These are phyloP conservation scores for Crax fasciolata DNA, from an alignment of 2,797 vertebrate genomes.

Conservation along the genomic window DNA sequence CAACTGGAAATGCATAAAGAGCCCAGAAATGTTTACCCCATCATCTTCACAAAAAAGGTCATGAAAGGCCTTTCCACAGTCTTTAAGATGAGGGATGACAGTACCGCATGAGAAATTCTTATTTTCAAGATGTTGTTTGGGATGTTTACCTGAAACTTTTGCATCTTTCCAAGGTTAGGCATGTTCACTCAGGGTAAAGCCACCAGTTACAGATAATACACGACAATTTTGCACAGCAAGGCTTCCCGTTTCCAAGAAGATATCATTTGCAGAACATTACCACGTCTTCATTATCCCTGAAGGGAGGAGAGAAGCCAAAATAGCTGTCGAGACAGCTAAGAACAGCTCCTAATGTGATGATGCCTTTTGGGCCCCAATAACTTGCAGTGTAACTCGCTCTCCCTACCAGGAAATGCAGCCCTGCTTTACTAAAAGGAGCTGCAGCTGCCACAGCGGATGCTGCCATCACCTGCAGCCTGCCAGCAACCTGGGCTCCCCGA, in stretches of 20 bases:
- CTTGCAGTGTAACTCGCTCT: neutral
- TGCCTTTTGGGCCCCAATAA: neutral
- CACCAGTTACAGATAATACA: conserved; percentile 25
- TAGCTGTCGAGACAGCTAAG: neutral
- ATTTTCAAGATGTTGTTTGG: neutral
- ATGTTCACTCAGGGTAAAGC: neutral
- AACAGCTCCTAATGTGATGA: neutral
- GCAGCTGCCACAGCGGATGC: neutral
- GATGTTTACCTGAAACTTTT: neutral
- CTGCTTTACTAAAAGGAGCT: neutral
- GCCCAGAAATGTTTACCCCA: neutral
- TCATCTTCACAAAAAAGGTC: neutral
- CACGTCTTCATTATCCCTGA: conserved; percentile 13
- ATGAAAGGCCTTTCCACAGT: neutral
- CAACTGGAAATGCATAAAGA: neutral
- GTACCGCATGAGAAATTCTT: neutral
- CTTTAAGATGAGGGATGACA: neutral
- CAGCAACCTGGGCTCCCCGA: neutral
- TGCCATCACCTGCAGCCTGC: neutral
- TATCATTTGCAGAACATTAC: neutral
- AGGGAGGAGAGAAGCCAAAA: neutral
- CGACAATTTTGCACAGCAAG: conserved; percentile 26
- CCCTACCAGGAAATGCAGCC: neutral
- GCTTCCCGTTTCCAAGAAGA: conserved; percentile 51
- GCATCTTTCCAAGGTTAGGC: neutral